phyloP scores from a whole-genome alignment of 2,797 vertebrate genomes.

The Cryptoprocta ferox region DNA sequence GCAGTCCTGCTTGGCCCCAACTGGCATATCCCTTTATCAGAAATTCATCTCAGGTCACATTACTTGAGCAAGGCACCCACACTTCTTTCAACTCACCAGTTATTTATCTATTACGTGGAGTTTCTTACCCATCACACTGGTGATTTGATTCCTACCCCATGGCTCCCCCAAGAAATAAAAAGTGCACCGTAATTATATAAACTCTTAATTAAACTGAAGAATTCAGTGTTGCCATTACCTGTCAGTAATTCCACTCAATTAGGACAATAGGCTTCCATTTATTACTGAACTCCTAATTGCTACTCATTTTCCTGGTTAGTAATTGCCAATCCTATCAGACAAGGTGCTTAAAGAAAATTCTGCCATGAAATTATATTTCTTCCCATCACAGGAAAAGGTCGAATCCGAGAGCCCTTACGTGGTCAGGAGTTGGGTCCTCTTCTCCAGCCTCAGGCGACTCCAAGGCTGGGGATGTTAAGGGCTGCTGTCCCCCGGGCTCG shows the following conservation, averaged over 20 bases:
- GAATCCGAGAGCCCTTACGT: background rate
- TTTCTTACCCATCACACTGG: conserved; percentile 66
- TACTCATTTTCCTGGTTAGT: conserved; percentile 80
- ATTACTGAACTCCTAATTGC: conserved; percentile 85
- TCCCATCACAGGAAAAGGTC: background rate
- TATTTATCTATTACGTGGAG: conserved; percentile 76
- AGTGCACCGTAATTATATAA: conserved; percentile 77
- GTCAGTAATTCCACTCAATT: conserved; percentile 82
- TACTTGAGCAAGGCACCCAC: conserved; percentile 25
- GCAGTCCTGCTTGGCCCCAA: background rate
- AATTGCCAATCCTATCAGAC: conserved; percentile 76
- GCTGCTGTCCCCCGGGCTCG: background rate
- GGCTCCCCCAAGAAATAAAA: conserved; percentile 80
- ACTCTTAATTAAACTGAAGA: conserved; percentile 86
- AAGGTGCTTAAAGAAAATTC: conserved; percentile 70
- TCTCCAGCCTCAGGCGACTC: background rate
- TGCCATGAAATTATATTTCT: conserved; percentile 42
- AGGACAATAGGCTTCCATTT: conserved; percentile 81
- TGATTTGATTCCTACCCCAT: conserved; percentile 73
- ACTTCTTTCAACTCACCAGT: conserved; percentile 50
- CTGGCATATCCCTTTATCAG: background rate
- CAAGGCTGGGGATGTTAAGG: background rate
- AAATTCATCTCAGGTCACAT: background rate
- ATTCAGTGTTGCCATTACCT: conserved; percentile 81
- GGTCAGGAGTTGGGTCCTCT: background rate